Evolutionary conservation across 2,113 vertebrate species (phyloP), one percentile per base, ranked within the genome.

Genomic region (Onychostruthus taczanowskii): DNA sequence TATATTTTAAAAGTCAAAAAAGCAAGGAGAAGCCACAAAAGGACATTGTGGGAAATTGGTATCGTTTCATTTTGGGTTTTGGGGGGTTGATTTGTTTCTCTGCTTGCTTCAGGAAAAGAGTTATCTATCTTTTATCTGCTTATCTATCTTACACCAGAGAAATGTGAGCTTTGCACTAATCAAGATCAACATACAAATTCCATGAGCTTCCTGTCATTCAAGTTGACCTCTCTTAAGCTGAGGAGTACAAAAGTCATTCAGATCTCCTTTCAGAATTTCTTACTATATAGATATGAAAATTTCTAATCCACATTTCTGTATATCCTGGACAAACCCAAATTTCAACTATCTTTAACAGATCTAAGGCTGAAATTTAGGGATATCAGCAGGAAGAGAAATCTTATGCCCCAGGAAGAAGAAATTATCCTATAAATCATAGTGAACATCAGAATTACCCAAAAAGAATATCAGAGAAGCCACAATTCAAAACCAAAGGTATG

Each of bases 331-430:
- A 87, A 76, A 73, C 11, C 33, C 73, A 72, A 44, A 44, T 47
- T 93, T 72, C 66, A 80, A 6, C 39, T 84, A 14, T 26, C 52
- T 95, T 87, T 67, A 73, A 84, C 58, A 87, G 18, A 91, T 59
- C 62, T 92, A 95, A 86, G 50, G 35, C 53, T 93, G 72, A 96
- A 94, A 94, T 46, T 74, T 53, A 66, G 13, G 37, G 11, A 53
- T 67, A 70, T 30, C 13, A 35, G 16, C 44, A 53, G n/a, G 56
- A 14, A 84, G 62, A 85, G 35, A 87, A 84, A 85, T 72, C 19
- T 52, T 41, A 44, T 80, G 33, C 28, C 58, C 33, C 50, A 58
- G 64, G 46, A 47, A 92, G 86, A 50, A 55, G 3, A 19, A 76
- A 66, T 44, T 9, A 89, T 72, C 31, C 8, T 50, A 53, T n/a